Percentiles rank a stretch among this genome's conserved stretches.
Evolutionary conservation across 2,797 vertebrate genomes (phyloP).

Genomic region (Melanogrammus aeglefinus): DNA sequence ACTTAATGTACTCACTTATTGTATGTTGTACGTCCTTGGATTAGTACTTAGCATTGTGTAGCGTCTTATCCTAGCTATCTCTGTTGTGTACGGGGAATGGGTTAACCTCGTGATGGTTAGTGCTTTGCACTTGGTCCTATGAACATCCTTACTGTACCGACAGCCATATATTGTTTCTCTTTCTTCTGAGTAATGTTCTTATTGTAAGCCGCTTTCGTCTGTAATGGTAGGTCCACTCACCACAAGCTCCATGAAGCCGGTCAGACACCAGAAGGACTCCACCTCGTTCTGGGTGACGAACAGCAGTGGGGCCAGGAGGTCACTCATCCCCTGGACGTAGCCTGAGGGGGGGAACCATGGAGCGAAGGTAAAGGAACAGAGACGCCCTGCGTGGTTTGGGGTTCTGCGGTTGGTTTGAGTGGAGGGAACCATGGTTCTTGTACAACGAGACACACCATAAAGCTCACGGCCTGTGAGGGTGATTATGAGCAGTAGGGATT

Average conservation of each 20-base stretch:
- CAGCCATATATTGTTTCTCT: too few relatives aligned
- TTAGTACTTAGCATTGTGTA: too few relatives aligned
- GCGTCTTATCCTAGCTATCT: too few relatives aligned
- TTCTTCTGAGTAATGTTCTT: too few relatives aligned
- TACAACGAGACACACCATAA: background rate
- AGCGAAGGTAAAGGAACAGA: background rate
- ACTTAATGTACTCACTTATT: too few relatives aligned
- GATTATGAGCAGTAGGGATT: too few relatives aligned
- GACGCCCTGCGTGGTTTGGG: background rate
- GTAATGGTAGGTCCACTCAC: conserved; percentile 59
- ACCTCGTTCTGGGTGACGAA: conserved; percentile 89
- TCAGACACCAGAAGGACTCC: conserved; percentile 93
- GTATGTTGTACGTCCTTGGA: too few relatives aligned
- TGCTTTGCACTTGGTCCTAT: too few relatives aligned
- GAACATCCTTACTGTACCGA: too few relatives aligned
- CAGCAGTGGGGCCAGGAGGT: conserved; percentile 86
- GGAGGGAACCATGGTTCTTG: background rate
- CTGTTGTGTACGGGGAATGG: too few relatives aligned
- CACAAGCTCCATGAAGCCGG: conserved; percentile 89
- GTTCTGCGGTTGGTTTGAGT: background rate
- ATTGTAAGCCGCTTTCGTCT: too few relatives aligned
- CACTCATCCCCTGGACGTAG: conserved; percentile 93
- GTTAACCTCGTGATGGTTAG: too few relatives aligned
- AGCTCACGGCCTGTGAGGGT: background rate
- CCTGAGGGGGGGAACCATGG: conserved; percentile 61